These are phyloP conservation scores for Drosophila helvetica DNA, from an alignment of 2,888 invertebrate species.

Conservation along the genomic window DNA sequence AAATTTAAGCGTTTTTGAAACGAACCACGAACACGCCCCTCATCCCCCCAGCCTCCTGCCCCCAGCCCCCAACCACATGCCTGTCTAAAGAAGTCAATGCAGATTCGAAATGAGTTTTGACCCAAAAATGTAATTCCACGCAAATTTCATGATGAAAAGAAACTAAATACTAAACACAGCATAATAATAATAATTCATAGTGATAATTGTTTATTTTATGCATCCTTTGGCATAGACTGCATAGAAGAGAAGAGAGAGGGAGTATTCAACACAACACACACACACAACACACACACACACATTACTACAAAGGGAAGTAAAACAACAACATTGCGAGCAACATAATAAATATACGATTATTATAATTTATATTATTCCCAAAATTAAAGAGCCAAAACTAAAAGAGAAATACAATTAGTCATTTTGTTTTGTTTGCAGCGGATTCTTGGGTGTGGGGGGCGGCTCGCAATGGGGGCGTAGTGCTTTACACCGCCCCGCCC, in stretches of 20 bases:
- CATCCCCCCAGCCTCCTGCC: constrained; percentile 12
- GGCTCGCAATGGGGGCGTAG: constrained; percentile 22
- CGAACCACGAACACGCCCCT: constrained; percentile 34
- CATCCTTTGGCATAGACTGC: constrained; percentile 47
- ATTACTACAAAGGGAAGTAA: constrained; percentile 70
- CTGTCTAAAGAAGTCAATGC: constrained; percentile 48
- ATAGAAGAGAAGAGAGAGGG: constrained; percentile 38
- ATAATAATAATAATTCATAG: constrained; percentile 66
- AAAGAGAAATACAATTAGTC: constrained; percentile 36
- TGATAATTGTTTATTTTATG: constrained; percentile 57
- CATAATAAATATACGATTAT: constrained; percentile 74
- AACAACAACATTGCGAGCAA: constrained; percentile 70
- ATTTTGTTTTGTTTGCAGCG: constrained; percentile 24
- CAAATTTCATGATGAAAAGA: constrained; percentile 44
- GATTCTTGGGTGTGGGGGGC: not conserved
- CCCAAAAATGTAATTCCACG: constrained; percentile 67
- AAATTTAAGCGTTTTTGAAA: constrained; percentile 72
- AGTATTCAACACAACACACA: constrained; percentile 55
- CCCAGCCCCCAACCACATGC: not conserved
- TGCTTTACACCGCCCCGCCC: constrained; percentile 28
- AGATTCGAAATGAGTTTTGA: constrained; percentile 71
- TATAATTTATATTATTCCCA: constrained; percentile 82
- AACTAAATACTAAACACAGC: constrained; percentile 54
- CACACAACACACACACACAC: constrained; percentile 55
- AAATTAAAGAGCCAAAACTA: constrained; percentile 80